A percentile compares a stretch with the other conserved stretches of the same genome.
These are phyloP conservation scores for Melitaea athalia DNA, from an alignment of 2,888 invertebrate genomes.

Conservation along the genomic window DNA sequence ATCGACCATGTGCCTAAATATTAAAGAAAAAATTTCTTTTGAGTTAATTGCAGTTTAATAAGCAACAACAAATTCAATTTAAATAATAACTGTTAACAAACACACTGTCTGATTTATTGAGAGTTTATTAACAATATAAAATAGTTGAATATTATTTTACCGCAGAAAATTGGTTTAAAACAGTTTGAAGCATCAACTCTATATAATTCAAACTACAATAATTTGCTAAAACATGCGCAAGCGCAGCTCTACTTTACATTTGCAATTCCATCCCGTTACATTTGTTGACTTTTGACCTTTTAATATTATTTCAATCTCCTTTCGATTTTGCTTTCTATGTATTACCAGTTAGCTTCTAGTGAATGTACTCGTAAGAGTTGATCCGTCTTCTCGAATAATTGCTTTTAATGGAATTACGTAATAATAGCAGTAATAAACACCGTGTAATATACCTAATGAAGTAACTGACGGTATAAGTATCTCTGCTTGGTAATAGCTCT, in stretches of 20 bases:
- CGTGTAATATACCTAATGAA: too few relatives aligned
- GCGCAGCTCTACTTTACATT: conserved; percentile 30
- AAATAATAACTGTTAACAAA: too few relatives aligned
- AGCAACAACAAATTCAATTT: too few relatives aligned
- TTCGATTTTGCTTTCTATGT: conserved; percentile 30
- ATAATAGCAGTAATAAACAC: background rate
- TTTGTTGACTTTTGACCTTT: conserved; percentile 34
- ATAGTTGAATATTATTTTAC: background rate
- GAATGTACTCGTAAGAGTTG: background rate
- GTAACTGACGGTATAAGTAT: too few relatives aligned
- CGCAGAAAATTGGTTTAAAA: background rate
- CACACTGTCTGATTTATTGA: too few relatives aligned
- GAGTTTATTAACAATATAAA: background rate
- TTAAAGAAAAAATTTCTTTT: too few relatives aligned
- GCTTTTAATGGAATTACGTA: background rate
- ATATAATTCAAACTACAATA: background rate
- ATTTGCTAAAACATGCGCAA: conserved; percentile 16
- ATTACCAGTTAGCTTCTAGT: background rate
- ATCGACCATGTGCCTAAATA: too few relatives aligned
- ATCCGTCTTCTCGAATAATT: background rate
- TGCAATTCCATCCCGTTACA: conserved; percentile 15
- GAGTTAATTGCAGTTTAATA: too few relatives aligned
- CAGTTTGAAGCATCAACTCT: background rate
- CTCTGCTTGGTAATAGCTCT: too few relatives aligned
- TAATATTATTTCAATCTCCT: conserved; percentile 18